Percentiles rank a stretch among this genome's conserved stretches.
These are phyloP conservation scores for Pollachius pollachius DNA, from an alignment of 2,113 vertebrate species.

Conservation along the genomic window DNA sequence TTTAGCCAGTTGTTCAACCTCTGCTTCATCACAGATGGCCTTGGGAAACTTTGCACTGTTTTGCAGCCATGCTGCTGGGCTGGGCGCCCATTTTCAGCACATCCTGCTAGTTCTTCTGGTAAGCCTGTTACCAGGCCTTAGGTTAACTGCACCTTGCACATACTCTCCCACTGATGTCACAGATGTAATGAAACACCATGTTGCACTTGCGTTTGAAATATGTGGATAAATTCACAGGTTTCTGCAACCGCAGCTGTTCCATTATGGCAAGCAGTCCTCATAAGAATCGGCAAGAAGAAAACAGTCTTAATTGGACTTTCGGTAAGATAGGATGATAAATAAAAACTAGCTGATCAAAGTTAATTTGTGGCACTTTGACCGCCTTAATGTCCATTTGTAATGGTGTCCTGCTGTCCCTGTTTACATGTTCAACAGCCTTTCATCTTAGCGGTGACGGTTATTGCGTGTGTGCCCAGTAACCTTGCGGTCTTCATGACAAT, in stretches of 20 bases:
- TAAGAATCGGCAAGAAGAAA: slow-evolving; percentile 73
- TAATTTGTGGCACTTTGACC: background rate
- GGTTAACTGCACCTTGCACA: too few species aligned
- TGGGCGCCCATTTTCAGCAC: slow-evolving; percentile 69
- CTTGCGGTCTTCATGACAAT: slow-evolving; percentile 65
- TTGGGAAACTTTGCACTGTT: slow-evolving; percentile 76
- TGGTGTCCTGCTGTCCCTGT: slow-evolving; percentile 11
- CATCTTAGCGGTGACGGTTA: slow-evolving; percentile 63
- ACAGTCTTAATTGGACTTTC: slow-evolving; percentile 65
- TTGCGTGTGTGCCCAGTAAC: slow-evolving; percentile 62
- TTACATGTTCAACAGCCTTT: slow-evolving; percentile 58
- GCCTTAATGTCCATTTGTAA: background rate
- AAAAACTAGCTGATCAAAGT: background rate
- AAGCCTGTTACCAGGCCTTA: slow-evolving; percentile 6
- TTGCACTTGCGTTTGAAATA: background rate
- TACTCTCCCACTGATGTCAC: background rate
- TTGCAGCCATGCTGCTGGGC: slow-evolving; percentile 68
- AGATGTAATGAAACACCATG: background rate
- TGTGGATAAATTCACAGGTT: slow-evolving; percentile 41
- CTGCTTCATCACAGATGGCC: slow-evolving; percentile 58
- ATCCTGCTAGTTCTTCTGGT: slow-evolving; percentile 75
- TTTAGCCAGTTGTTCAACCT: background rate
- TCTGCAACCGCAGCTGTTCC: slow-evolving; percentile 69
- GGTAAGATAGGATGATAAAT: slow-evolving; percentile 50
- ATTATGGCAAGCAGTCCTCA: slow-evolving; percentile 71